These are phyloP conservation scores for Odontomyia ornata DNA, from an alignment of 2,888 invertebrate genomes.

Conservation along the genomic window DNA sequence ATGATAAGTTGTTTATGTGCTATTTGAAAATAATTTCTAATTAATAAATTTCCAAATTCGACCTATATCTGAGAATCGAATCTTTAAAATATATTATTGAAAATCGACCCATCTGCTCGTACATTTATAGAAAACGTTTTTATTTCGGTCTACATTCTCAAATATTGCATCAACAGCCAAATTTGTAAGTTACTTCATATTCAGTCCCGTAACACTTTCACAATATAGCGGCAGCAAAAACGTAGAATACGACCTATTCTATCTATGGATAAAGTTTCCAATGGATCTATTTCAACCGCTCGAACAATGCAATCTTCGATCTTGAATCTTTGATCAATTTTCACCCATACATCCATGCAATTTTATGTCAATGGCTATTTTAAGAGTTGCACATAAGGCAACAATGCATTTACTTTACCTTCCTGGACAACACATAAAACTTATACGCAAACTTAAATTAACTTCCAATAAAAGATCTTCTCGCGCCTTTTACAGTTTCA, in stretches of 20 bases:
- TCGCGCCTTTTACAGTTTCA: constrained; percentile 27
- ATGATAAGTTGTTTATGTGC: too few species aligned
- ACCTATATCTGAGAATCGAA: too few species aligned
- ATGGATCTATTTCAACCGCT: constrained; percentile 2
- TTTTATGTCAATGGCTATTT: constrained; percentile 19
- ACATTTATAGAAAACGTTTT: too few species aligned
- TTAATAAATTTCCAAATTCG: too few species aligned
- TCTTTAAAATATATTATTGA: too few species aligned
- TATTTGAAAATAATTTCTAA: too few species aligned
- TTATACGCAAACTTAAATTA: constrained; percentile 23
- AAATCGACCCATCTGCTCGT: too few species aligned
- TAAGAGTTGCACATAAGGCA: neutral
- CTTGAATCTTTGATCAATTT: constrained; percentile 13
- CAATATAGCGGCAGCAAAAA: neutral
- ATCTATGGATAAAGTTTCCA: neutral
- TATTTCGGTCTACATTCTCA: too few species aligned
- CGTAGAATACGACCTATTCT: neutral
- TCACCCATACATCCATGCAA: constrained; percentile 28
- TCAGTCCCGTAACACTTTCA: neutral
- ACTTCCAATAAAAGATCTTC: constrained; percentile 39
- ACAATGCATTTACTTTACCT: constrained; percentile 8
- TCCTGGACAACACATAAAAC: constrained; percentile 4
- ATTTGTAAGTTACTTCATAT: too few species aligned
- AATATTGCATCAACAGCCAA: too few species aligned
- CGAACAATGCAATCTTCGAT: neutral